A percentile compares a stretch with the other conserved stretches of the same genome.
Conservation (phyloP, 2,113 vertebrate genomes). For the Baryphthengus martii region DNA sequence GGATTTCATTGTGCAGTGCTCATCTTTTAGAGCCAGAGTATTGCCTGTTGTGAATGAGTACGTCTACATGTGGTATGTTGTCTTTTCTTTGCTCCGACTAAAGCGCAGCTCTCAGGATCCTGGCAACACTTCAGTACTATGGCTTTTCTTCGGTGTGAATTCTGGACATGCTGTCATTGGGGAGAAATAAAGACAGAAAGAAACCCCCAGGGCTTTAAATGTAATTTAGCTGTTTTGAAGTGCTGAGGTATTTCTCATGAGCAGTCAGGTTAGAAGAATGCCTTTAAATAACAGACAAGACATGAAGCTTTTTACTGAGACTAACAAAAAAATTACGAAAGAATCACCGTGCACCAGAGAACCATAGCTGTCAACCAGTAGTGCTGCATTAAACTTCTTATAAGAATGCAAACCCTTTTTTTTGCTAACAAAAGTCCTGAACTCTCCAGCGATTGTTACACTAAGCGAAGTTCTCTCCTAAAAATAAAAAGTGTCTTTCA, state of each 20-base stretch:
- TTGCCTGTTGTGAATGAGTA: not conserved
- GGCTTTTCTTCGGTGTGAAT: not conserved
- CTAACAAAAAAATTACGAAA: not conserved
- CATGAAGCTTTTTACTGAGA: not conserved
- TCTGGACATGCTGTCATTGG: not conserved
- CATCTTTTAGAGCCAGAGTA: not conserved
- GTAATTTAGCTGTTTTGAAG: conserved; percentile 4
- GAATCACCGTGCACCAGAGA: not conserved
- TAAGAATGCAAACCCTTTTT: not conserved
- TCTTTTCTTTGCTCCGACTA: not conserved
- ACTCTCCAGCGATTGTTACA: not conserved
- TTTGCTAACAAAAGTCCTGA: not conserved
- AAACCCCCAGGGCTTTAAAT: not conserved
- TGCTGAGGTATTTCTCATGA: not conserved
- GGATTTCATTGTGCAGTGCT: not conserved
- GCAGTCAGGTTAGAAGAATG: not conserved
- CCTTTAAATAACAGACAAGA: conserved; percentile 13
- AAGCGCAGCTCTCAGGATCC: not conserved
- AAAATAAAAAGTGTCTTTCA: not conserved
- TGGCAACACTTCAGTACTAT: not conserved
- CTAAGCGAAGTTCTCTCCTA: not conserved
- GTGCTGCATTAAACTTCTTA: not conserved
- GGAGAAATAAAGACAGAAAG: not conserved
- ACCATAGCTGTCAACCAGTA: not conserved
- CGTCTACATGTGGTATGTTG: not conserved